Evolutionary conservation across 2,888 invertebrate genomes (phyloP).

Genomic region (Autographa gamma): DNA sequence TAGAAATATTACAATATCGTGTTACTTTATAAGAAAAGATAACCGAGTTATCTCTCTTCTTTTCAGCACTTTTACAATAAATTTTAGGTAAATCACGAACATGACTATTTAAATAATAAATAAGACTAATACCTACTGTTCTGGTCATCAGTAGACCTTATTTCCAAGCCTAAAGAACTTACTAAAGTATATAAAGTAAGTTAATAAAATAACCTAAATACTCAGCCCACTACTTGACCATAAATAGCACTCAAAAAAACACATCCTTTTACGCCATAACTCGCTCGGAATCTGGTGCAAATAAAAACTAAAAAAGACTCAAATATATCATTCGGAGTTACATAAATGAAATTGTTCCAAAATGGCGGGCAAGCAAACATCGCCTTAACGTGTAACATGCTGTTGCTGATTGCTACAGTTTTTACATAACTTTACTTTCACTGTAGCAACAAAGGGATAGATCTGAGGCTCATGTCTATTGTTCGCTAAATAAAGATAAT

Average conservation of each 20-base stretch:
- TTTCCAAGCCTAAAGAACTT: too few relatives aligned
- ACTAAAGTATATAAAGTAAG: too few relatives aligned
- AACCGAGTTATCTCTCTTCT: too few relatives aligned
- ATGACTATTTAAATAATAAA: too few relatives aligned
- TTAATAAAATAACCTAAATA: neutral
- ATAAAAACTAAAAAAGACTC: neutral
- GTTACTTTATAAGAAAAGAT: too few relatives aligned
- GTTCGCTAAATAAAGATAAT: neutral
- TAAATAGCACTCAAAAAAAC: neutral
- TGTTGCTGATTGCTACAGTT: constrained; percentile 46
- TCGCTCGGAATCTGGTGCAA: neutral
- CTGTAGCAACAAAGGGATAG: constrained; percentile 39
- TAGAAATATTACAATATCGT: too few relatives aligned
- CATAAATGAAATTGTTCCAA: constrained; percentile 33
- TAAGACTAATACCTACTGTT: too few relatives aligned
- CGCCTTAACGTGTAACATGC: constrained; percentile 41
- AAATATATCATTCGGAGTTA: constrained; percentile 8
- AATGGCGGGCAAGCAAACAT: neutral
- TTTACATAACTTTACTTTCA: constrained; percentile 59
- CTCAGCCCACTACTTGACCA: neutral
- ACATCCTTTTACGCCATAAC: neutral
- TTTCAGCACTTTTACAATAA: too few relatives aligned
- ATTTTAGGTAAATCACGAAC: too few relatives aligned
- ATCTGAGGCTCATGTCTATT: neutral
- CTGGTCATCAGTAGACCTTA: too few relatives aligned